Evolutionary conservation across 2,113 vertebrate species (phyloP), one percentile per base, ranked within the genome.

Genomic region (Albula goreensis): DNA sequence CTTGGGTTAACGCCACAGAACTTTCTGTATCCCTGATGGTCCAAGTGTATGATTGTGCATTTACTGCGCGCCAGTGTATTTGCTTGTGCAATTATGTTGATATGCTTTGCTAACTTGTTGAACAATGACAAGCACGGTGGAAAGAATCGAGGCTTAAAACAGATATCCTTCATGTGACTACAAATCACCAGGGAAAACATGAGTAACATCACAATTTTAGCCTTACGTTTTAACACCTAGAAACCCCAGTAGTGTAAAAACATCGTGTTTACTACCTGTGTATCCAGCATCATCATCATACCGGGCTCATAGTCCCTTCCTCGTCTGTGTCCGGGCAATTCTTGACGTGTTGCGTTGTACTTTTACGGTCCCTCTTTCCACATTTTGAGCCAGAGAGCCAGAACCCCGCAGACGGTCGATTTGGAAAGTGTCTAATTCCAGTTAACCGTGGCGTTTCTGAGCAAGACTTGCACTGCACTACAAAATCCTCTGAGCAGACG

Each of bases 221-320:
- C 22, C n/a, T 10, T 74, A 74, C 8, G 8, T 22, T 74, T 5
- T 22, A 74, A 74, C n/a, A 74, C 22, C 31, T 74, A 74, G 1
- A 74, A 19, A 31, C 17, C n/a, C 70, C n/a, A 10, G 7, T 9
- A 56, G 12, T 56, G 53, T 10, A n/a, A 25, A n/a, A 22, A 74
- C 78, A 52, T 84, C 25, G 31, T 41, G 49, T 19, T 13, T 56
- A 41, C 77, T 91, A 91, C 90, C 90, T 91, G 90, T 79, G 90
- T 90, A 89, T 91, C 90, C 88, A 91, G 88, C 90, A 91, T 91
- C 90, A 89, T 91, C 86, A 89, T 89, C 89, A 90, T 88, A 83
- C 87, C 88, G 88, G 87, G 85, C 84, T 90, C 90, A 91, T 91
- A 88, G 83, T 87, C 87, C 41, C 87, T 49, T 86, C 78, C 22